Evolutionary conservation across 35 echinoderm and acorn worm species (phyloP), one percentile per base, ranked within the genome.

Genomic region (Heliocidaris erythrogramma): DNA sequence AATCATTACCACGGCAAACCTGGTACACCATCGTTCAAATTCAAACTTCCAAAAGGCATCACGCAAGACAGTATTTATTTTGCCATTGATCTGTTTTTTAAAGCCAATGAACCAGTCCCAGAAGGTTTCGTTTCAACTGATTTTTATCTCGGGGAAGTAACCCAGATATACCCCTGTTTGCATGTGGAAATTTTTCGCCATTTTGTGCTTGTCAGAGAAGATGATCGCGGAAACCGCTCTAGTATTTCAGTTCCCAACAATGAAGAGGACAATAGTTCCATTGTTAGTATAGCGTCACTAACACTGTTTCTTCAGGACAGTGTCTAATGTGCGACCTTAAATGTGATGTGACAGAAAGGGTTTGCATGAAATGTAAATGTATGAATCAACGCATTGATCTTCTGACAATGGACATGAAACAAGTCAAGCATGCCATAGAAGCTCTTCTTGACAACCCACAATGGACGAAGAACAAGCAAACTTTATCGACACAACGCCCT

Each of bases 351-450:
- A 86, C 8, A 10, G 27, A 8, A 86, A 5, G 85, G 7, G 17
- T 86, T 86, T 86, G 85, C 85, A 86, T 86, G 31, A 5, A n/a
- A 86, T 86, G 85, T n/a, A 86, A 86, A n/a, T 86, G 85, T 86
- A 86, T 86, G 31, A 8, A 86, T 32, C 8, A 10, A 32, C 85
- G 85, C 5, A 7, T 86, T 32, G 85, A 86, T 86, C 85, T 7
- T 7, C 85, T 86, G 85, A 10, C 85, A 27, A 86, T 8, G 85
- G 85, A 86, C 85, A 10, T 86, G 27, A 86, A 86, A n/a, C 5
- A 86, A 32, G 17, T 86, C 5, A 5, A 86, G 27, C 85, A 86
- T 86, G 85, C 85, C 8, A 17, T 86, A 8, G 85, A 86, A 30
- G 8, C 85, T 6, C 85, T 86, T 7, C 85, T 86, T 8, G 85